Evolutionary conservation across 2,113 vertebrate species (phyloP), one percentile per base, ranked within the genome.

Genomic region (Galemys pyrenaicus): DNA sequence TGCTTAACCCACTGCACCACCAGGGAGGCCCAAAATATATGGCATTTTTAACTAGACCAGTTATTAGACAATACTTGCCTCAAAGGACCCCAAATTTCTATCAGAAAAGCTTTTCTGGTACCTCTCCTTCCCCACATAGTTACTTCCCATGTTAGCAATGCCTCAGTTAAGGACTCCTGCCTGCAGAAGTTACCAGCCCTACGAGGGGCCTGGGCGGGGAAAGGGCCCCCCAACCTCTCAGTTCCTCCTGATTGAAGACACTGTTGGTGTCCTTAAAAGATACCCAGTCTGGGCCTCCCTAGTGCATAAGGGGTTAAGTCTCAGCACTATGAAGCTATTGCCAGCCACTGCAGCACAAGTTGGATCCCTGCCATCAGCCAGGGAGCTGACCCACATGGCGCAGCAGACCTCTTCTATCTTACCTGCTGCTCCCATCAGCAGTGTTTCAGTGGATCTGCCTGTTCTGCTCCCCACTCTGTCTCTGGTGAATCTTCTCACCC

Each of bases 51-150:
- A 58, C 68, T 77, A 86, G 79, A 60, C 64, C 60, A 64, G 16
- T 96, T 96, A 85, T 93, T 73, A 39, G 94, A 90, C 96, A 68
- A 51, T 49, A 46, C 20, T 67, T 39, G 37, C 51, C 62, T 89
- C 28, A 64, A 58, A 46, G 17, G 67, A 37, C 62, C 46, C 54
- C 37, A 49, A 73, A 68, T 87, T 94, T 85, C 68, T 19, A 30
- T 24, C 37, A 92, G 79, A 68, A 92, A 39, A 78, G n/a, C 74
- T 41, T 56, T 87, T 71, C 30, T 70, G 83, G 90, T 62, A 71
- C 73, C 20, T 16, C 6, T 46, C 74, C 51, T 94, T 86, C 65
- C 87, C 41, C 19, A 0, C 9, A 22, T 3, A 26, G 58, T 91
- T 54, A 67, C 35, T 92, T 94, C 83, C 87, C 65, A 68, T 86